Base-by-base conservation (phyloP, 1,140 invertebrate species). In the Heliconius himera region DNA sequence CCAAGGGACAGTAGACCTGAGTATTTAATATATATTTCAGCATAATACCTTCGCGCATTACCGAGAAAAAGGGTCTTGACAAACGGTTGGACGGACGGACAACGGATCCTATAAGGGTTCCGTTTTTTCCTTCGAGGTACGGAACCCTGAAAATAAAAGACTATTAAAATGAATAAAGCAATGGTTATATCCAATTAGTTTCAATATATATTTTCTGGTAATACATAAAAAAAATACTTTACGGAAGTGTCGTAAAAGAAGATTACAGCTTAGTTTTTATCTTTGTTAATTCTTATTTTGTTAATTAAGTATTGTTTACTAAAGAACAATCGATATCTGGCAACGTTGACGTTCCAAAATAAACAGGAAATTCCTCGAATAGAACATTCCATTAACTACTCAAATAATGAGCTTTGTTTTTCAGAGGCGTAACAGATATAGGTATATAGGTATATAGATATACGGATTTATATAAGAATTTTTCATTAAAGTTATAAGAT, bases 321-420 rank as follows among this genome's bases (percentile, higher is more conserved):
- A 60, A 60, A 22, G 20, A 22, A 60, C 54, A 11, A 60, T 60
- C 54, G 54, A 60, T 60, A 60, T 60, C 54, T 60, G 54, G 54
- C 54, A 26, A 11, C n/a, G 54, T 60, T 60, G 54, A 51, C 41
- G 41, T 73, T 54, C 26, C 54, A 36, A 75, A 60, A 75, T 54
- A 75, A 75, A 75, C 74, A 75, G 51, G 74, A 60, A 75, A 75
- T 38, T 16, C 49, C 74, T 56, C 29, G 54, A 60, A 36, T 36
- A 60, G 74, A 75, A 60, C 33, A 75, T 75, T 56, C 49, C 74
- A 75, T 56, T 75, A 54, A 56, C 51, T 75, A 75, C 51, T 60
- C 74, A 75, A 75, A 75, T 75, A 75, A 75, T 51, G 41, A 9
- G n/a, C 38, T 46, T 51, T 73, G 72, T 41, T 26, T 73, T 73